These are phyloP conservation scores for Connochaetes taurinus DNA, from an alignment of 2,113 vertebrate genomes.

Conservation along the genomic window DNA sequence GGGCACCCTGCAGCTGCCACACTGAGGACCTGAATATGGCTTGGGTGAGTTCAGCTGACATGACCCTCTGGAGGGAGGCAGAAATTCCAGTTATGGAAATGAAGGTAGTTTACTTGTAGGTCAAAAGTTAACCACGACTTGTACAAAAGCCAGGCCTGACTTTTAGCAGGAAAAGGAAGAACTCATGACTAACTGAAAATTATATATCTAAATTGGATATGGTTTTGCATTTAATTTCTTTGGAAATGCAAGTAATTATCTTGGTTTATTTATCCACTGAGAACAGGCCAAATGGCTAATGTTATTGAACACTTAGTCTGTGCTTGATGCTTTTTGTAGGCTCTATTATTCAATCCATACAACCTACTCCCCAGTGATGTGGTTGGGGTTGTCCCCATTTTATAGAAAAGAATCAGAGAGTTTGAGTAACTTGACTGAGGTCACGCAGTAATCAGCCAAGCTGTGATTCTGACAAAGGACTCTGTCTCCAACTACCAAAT, in stretches of 20 bases:
- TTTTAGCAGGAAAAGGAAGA: slow-evolving; percentile 1
- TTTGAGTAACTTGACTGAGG: background rate
- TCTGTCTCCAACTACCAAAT: background rate
- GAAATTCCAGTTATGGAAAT: slow-evolving; percentile 33
- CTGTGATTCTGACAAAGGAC: background rate
- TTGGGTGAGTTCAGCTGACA: background rate
- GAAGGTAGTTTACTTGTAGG: background rate
- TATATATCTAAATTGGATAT: background rate
- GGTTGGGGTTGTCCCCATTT: background rate
- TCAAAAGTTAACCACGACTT: slow-evolving; percentile 44
- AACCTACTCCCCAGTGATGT: background rate
- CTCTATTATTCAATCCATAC: background rate
- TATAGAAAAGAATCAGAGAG: background rate
- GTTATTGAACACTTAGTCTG: background rate
- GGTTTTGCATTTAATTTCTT: slow-evolving; percentile 31
- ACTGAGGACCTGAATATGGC: slow-evolving; percentile 15
- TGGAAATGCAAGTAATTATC: background rate
- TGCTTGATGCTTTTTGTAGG: background rate
- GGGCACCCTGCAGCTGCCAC: background rate
- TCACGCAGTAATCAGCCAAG: background rate
- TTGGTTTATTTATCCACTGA: background rate
- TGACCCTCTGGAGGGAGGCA: background rate
- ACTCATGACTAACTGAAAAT: background rate
- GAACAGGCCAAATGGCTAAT: background rate
- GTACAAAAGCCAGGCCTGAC: slow-evolving; percentile 29